Conservation (phyloP, 2,113 vertebrate genomes). For the Dicerorhinus sumatrensis region DNA sequence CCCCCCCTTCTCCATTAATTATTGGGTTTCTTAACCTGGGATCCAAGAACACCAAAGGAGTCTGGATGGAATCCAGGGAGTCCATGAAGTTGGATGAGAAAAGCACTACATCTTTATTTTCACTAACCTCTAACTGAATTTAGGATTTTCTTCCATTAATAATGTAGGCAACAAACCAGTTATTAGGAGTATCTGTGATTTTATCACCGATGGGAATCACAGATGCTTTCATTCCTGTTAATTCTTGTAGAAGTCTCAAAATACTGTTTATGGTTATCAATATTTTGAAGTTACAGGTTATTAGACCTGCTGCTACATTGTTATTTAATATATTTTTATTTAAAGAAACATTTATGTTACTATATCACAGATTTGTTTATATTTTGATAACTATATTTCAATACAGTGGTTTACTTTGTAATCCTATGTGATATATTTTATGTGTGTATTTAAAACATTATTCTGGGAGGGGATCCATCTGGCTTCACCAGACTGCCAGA, state of each 20-base stretch:
- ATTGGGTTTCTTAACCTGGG: neutral
- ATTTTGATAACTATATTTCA: neutral
- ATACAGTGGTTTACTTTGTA: neutral
- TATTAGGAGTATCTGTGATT: neutral
- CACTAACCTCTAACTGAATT: neutral
- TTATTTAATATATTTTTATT: constrained; percentile 24
- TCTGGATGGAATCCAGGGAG: neutral
- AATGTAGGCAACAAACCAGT: neutral
- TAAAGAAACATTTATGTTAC: neutral
- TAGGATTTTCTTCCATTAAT: neutral
- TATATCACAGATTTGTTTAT: neutral
- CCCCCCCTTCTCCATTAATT: neutral
- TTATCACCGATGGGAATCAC: neutral
- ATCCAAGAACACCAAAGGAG: neutral
- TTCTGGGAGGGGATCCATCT: neutral
- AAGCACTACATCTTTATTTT: neutral
- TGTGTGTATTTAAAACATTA: neutral
- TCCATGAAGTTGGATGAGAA: neutral
- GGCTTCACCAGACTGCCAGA: neutral
- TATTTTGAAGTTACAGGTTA: neutral
- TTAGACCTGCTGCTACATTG: neutral
- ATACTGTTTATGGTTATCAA: neutral
- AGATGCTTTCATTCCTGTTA: neutral
- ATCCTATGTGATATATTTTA: neutral
- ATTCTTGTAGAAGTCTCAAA: neutral